Evolutionary conservation across 2,797 vertebrate species (phyloP).

Genomic region (Poecilia gillii): DNA sequence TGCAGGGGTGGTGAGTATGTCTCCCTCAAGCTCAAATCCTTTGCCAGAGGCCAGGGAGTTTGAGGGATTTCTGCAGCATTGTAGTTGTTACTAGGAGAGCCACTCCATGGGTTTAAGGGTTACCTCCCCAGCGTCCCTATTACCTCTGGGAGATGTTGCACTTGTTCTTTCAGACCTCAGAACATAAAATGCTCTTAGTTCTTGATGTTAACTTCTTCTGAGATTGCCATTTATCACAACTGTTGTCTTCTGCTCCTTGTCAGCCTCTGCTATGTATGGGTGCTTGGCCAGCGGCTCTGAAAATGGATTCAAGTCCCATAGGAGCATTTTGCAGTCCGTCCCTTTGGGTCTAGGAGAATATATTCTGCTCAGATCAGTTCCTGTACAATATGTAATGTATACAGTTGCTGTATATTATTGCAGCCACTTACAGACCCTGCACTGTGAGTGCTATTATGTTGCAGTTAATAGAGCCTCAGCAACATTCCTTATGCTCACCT

Average conservation of each 20-base stretch:
- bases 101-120: background rate
- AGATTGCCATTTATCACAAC: background rate
- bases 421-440: slow-evolving; percentile 6
- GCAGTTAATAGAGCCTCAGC: background rate
- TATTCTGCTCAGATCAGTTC: slow-evolving; percentile 8
- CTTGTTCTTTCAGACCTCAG: background rate
- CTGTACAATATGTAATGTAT: slow-evolving; percentile 8
- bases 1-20: background rate
- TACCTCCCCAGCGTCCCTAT: background rate
- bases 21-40: background rate
- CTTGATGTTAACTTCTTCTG: background rate
- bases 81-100: background rate
- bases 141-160: background rate
- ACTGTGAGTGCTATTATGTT: slow-evolving; percentile 1
- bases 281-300: slow-evolving; percentile 5
- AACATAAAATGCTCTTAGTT: background rate
- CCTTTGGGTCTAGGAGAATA: background rate
- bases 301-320: slow-evolving; percentile 1
- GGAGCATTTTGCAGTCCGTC: background rate
- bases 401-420: slow-evolving; percentile 6
- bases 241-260: slow-evolving; percentile 5
- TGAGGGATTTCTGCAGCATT: background rate
- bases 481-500: background rate
- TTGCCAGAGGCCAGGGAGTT: background rate
- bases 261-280: background rate